Conservation (phyloP, 2,113 vertebrate species). For the Lucifuga dentata region DNA sequence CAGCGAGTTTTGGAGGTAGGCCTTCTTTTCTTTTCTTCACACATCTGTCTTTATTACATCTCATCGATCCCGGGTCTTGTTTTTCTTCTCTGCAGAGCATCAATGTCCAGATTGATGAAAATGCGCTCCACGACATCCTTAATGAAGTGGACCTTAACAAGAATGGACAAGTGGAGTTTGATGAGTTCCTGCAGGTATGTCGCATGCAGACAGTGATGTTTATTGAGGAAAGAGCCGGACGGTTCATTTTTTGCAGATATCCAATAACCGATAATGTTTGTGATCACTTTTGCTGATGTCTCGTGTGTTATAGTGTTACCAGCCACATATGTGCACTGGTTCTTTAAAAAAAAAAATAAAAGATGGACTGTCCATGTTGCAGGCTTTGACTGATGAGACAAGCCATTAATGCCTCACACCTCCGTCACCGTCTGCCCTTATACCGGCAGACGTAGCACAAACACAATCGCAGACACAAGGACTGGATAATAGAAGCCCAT, state of each 20-base stretch:
- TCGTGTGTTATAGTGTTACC: no score
- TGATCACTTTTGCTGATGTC: no score
- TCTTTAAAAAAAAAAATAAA: no score
- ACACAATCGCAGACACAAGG: no score
- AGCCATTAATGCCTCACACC: constrained; percentile 17
- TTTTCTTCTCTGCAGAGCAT: constrained; percentile 85
- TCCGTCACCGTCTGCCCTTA: neutral
- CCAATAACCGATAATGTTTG: neutral
- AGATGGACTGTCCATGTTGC: neutral
- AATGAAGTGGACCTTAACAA: constrained; percentile 98
- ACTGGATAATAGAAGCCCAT: no score
- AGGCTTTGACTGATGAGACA: neutral
- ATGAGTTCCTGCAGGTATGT: constrained; percentile 93
- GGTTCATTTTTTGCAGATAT: no score
- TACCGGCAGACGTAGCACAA: neutral
- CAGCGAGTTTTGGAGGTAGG: constrained; percentile 91
- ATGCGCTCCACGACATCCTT: constrained; percentile 94
- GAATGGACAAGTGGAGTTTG: constrained; percentile 96
- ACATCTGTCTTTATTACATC: neutral
- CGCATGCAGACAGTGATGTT: neutral
- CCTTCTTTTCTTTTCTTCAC: neutral
- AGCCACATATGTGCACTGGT: no score
- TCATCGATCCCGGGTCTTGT: constrained; percentile 14
- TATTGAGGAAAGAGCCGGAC: no score
- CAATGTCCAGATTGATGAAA: constrained; percentile 90